Base-by-base conservation (phyloP, 2,888 invertebrate species). In the Polia nebulosa region DNA sequence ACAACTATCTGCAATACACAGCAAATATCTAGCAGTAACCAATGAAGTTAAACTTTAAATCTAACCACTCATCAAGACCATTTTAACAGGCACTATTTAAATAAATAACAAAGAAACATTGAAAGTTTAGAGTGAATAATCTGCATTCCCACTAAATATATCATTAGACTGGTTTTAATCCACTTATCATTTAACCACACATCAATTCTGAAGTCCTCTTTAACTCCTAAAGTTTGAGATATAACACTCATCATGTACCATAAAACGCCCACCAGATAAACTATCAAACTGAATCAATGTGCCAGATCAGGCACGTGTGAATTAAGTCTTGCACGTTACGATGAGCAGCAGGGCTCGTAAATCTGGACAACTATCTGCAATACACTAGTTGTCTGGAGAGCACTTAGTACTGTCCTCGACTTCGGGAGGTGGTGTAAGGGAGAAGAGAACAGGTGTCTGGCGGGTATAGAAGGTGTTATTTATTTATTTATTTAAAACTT, bases 341-440 rank as follows among this genome's bases (percentile, higher is more conserved):
- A 83, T 83, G 87, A 85, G 85, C 88, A 85, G 89, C 86, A 87
- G 86, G 77, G 80, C 82, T 88, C 91, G 90, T 93, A 93, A 94
- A 94, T 94, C 94, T 91, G 87, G 79, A 83, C 82, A 89, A 91
- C 91, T 91, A 93, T 93, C 89, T 89, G 88, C 91, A 88, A 90
- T 93, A 92, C 90, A 89, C 90, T 90, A 85, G 91, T 87, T 87
- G 92, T 90, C 92, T 92, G 85, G 92, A 93, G 93, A 91, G 93
- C 93, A 92, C 94, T 94, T 92, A 92, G 90, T 85, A 87, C 90
- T 92, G 92, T 93, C 93, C 91, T 90, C 90, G 85, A 87, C 85
- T 90, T 88, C 72, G 61, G 72, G 20, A 67, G 64, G 53, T 80
- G 89, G 85, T 65, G 2, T 74, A 89, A 88, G 77, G 29, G 3